Conservation (phyloP, 2,113 vertebrate genomes). For the Vulpes vulpes region DNA sequence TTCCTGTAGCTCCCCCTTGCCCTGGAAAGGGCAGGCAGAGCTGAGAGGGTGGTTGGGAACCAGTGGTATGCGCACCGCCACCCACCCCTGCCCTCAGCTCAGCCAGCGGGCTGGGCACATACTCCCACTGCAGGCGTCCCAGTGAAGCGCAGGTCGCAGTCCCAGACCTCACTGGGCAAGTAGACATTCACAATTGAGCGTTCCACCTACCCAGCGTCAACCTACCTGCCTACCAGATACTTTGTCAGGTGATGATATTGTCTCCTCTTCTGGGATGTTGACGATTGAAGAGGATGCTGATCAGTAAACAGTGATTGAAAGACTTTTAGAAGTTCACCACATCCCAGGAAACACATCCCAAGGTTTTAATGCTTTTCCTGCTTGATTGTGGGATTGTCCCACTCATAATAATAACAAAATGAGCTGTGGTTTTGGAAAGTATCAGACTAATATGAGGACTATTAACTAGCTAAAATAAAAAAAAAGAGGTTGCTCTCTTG, state of each 20-base stretch:
- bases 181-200: rapidly evolving
- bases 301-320: neutral
- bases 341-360: neutral
- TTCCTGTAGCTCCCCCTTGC: rapidly evolving
- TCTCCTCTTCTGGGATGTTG: neutral
- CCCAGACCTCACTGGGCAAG: neutral
- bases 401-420: neutral
- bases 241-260: neutral
- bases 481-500: neutral
- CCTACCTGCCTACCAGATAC: neutral
- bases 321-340: neutral
- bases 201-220: rapidly evolving
- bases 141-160: rapidly evolving
- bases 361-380: neutral
- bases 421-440: neutral
- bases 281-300: neutral
- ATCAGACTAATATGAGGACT: neutral
- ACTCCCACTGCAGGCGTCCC: rapidly evolving
- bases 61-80: rapidly evolving
- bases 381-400: neutral
- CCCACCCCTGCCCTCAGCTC: neutral
- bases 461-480: too few relatives aligned
- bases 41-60: neutral
- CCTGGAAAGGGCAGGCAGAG: neutral
- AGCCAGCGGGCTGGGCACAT: rapidly evolving